A percentile compares a stretch with the other conserved stretches of the same genome.
Evolutionary conservation across 2,113 vertebrate genomes (phyloP).

Genomic region (Piliocolobus tephrosceles): DNA sequence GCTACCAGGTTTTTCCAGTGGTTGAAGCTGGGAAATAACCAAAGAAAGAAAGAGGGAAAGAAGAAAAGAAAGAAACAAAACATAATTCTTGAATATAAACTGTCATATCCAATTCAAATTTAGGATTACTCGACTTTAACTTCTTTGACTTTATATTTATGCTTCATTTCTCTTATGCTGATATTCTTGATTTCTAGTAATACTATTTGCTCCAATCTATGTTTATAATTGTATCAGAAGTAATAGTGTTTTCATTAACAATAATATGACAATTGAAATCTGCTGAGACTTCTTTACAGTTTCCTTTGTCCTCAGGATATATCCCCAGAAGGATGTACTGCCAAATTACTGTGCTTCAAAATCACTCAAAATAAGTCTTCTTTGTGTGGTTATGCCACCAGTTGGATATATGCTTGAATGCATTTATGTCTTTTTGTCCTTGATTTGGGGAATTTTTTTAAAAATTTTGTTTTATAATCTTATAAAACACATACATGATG

Average conservation of each 20-base stretch:
- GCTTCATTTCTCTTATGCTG: background rate
- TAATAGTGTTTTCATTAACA: background rate
- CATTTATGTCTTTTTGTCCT: background rate
- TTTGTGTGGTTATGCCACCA: background rate
- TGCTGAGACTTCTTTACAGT: background rate
- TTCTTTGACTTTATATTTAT: slow-evolving; percentile 33
- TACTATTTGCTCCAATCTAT: background rate
- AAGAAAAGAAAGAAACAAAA: background rate
- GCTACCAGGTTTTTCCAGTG: background rate
- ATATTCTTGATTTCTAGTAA: slow-evolving; percentile 13
- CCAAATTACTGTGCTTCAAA: background rate
- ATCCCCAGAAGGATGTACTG: background rate
- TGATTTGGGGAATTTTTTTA: background rate
- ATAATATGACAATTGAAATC: background rate
- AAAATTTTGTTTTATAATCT: background rate
- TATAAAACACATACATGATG: background rate
- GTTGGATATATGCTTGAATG: background rate
- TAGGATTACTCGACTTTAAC: background rate
- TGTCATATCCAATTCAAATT: background rate
- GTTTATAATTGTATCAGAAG: background rate
- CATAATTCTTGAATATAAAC: background rate
- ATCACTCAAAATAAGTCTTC: background rate
- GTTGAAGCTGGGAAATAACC: background rate
- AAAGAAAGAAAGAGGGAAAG: background rate
- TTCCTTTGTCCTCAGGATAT: background rate